Percentiles rank a stretch among this genome's conserved stretches.
Evolutionary conservation across 2,888 invertebrate genomes (phyloP).

Genomic region (Cenopis cana): DNA sequence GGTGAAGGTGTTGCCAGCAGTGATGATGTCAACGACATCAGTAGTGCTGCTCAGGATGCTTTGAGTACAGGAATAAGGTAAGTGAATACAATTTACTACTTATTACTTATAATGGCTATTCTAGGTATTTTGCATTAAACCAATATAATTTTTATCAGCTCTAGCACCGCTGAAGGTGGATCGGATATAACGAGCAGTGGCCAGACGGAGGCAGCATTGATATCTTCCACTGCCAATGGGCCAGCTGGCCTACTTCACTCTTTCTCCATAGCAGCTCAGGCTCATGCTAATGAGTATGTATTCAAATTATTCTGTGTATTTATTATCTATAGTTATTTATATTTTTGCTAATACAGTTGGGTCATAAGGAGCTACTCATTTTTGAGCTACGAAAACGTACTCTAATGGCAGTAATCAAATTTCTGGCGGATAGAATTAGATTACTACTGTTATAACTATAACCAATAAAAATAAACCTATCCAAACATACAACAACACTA

Average conservation of each 20-base stretch:
- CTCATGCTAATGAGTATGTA: slow-evolving; percentile 76
- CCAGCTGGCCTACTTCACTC: slow-evolving; percentile 69
- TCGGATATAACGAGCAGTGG: slow-evolving; percentile 79
- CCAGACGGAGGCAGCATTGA: slow-evolving; percentile 72
- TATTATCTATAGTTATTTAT: neutral
- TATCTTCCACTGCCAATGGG: slow-evolving; percentile 78
- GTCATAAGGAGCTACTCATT: neutral
- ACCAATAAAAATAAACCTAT: no score
- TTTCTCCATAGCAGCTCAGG: slow-evolving; percentile 70
- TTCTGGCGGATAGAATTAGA: no score
- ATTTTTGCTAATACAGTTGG: neutral
- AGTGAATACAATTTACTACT: neutral
- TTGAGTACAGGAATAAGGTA: slow-evolving; percentile 79
- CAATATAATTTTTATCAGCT: slow-evolving; percentile 57
- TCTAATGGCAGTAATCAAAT: no score
- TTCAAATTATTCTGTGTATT: neutral
- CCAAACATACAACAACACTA: no score
- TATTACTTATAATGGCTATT: neutral
- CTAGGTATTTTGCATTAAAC: neutral
- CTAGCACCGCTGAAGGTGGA: slow-evolving; percentile 78
- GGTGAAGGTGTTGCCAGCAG: slow-evolving; percentile 82
- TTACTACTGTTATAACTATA: no score
- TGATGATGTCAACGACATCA: slow-evolving; percentile 81
- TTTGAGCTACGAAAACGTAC: neutral
- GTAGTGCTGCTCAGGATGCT: slow-evolving; percentile 77